Evolutionary conservation across 2,888 invertebrate species (phyloP).

Genomic region (Allacma fusca): DNA sequence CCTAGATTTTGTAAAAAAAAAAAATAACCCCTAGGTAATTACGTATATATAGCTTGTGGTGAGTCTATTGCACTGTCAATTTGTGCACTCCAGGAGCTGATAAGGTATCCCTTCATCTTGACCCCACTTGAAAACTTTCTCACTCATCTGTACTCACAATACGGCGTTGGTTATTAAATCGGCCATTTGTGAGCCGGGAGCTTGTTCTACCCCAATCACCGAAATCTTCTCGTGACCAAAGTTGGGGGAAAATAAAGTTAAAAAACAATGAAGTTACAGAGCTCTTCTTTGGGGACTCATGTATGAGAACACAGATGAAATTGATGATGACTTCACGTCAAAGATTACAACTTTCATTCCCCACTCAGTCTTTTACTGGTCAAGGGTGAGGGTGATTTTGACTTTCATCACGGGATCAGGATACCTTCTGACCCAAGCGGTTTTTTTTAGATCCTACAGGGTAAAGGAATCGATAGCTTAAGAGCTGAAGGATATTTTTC

Average conservation of each 20-base stretch:
- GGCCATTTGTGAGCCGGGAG: background rate
- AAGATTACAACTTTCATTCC: background rate
- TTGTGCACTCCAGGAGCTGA: too few relatives aligned
- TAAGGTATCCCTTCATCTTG: background rate
- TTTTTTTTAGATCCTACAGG: too few relatives aligned
- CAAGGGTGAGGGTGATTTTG: background rate
- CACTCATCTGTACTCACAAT: background rate
- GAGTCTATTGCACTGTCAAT: too few relatives aligned
- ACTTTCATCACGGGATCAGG: background rate
- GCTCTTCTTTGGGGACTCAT: background rate
- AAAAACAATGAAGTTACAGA: background rate
- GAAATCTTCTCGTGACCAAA: background rate
- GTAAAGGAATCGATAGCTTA: too few relatives aligned
- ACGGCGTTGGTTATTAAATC: background rate
- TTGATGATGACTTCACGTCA: background rate
- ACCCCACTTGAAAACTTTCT: background rate
- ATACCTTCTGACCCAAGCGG: too few relatives aligned
- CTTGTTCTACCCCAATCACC: background rate
- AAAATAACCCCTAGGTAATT: too few relatives aligned
- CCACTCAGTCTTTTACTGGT: background rate
- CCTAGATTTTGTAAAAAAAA: background rate
- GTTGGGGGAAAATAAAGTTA: background rate
- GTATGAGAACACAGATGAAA: background rate
- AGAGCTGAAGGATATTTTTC: too few relatives aligned
- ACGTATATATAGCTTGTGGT: too few relatives aligned